phyloP scores from a whole-genome alignment of 1,140 invertebrate genomes.

The Eufriesea mexicana region DNA sequence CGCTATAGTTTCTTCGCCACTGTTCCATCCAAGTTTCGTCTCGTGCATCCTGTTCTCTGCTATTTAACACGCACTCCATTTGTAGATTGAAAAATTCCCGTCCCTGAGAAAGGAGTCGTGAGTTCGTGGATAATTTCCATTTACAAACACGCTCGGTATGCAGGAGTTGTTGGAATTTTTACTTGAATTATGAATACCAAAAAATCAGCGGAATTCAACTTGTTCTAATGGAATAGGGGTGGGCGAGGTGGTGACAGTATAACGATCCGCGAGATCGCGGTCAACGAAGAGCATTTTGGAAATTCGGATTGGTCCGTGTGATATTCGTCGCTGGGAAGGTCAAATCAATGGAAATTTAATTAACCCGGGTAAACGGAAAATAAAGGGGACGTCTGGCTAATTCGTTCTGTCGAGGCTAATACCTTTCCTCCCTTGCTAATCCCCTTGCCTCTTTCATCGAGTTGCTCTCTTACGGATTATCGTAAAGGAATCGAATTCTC shows the following conservation, averaged over 20 bases:
- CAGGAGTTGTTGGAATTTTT: background rate
- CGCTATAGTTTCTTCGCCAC: no score
- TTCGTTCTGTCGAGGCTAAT: conserved; percentile 47
- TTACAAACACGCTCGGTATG: background rate
- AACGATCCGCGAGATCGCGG: background rate
- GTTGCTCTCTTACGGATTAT: conserved; percentile 50
- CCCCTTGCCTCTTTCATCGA: conserved; percentile 45
- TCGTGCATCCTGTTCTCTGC: background rate
- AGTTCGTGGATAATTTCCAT: conserved; percentile 21
- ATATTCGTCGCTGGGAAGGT: conserved; percentile 22
- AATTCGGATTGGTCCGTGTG: conserved; percentile 3
- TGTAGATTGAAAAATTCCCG: background rate
- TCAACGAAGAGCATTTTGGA: background rate
- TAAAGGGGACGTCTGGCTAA: conserved; percentile 31
- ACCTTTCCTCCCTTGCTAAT: background rate
- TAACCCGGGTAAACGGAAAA: conserved; percentile 39
- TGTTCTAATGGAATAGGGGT: background rate
- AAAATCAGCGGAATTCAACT: conserved; percentile 28
- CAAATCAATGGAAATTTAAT: conserved; percentile 54
- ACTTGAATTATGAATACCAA: conserved; percentile 30
- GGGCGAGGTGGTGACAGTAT: background rate
- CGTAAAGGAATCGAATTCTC: conserved; percentile 41
- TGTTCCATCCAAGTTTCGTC: background rate
- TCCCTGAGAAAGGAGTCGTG: background rate
- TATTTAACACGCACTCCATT: background rate